A percentile compares a stretch with the other conserved stretches of the same genome.
Conservation (phyloP, 2,888 invertebrate species). For the Nipponacmea schrenckii region DNA sequence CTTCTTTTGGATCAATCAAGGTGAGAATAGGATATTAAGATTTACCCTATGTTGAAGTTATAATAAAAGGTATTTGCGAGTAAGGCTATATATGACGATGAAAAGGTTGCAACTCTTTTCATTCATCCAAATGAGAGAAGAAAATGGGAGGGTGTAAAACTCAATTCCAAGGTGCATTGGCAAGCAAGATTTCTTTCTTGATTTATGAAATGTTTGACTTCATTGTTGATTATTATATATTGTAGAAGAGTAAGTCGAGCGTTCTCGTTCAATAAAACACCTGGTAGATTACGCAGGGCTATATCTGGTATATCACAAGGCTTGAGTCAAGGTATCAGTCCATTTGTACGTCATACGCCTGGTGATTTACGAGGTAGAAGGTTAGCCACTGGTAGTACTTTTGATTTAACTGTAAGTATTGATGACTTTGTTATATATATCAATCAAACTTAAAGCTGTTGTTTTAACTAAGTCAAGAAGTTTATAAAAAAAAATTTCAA, state of each 20-base stretch:
- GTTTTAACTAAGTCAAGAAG: neutral
- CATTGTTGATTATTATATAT: neutral
- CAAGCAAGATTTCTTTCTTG: no score
- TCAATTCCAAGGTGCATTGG: no score
- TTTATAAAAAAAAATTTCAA: no score
- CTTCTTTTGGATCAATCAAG: no score
- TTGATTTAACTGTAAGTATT: constrained; percentile 53
- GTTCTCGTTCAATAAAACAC: constrained; percentile 95
- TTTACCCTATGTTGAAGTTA: no score
- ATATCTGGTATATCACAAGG: constrained; percentile 78
- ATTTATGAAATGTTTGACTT: no score
- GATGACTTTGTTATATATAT: neutral
- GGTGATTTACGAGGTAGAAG: constrained; percentile 42
- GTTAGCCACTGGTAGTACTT: constrained; percentile 47
- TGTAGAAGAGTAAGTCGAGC: constrained; percentile 82
- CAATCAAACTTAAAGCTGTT: neutral
- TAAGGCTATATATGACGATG: no score
- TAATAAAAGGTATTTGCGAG: no score
- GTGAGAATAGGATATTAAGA: no score
- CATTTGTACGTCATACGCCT: constrained; percentile 45
- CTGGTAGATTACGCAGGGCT: constrained; percentile 84
- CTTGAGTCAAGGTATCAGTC: constrained; percentile 40
- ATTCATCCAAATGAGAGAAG: no score
- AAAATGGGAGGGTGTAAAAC: no score
- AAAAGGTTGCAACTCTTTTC: no score